These are phyloP conservation scores for Balearica regulorum DNA, from an alignment of 2,797 vertebrate species.

Conservation along the genomic window DNA sequence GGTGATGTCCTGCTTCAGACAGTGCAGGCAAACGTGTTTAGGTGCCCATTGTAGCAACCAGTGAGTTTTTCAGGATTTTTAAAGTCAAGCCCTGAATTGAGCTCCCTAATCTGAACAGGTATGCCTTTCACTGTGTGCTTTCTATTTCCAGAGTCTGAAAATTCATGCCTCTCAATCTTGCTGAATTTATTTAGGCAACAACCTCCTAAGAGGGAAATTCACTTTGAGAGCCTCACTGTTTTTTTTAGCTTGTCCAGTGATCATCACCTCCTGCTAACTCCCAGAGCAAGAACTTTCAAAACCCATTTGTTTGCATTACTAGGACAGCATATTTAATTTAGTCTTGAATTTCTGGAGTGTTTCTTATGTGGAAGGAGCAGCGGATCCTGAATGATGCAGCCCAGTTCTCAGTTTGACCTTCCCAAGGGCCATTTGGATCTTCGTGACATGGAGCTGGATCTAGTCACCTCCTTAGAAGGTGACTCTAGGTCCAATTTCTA, in stretches of 20 bases:
- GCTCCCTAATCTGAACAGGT: background rate
- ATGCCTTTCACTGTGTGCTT: background rate
- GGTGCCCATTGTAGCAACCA: background rate
- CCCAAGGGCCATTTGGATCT: background rate
- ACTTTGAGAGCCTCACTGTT: background rate
- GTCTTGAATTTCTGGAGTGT: background rate
- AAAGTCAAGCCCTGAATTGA: background rate
- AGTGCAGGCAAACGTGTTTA: background rate
- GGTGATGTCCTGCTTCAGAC: rapidly evolving
- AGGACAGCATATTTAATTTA: background rate
- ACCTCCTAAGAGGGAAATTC: background rate
- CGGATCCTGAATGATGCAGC: background rate
- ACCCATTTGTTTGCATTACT: background rate
- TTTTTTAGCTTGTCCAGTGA: background rate
- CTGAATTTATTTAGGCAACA: background rate
- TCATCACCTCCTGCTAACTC: background rate
- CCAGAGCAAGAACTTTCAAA: background rate
- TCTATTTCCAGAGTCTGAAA: background rate
- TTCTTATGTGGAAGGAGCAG: background rate
- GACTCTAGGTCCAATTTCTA: background rate
- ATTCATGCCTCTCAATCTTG: background rate
- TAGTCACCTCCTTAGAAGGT: background rate
- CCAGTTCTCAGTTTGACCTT: background rate
- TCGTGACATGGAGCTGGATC: background rate
- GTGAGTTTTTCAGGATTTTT: background rate